phyloP scores from a whole-genome alignment of 2,113 vertebrate species.

The Steatornis caripensis region DNA sequence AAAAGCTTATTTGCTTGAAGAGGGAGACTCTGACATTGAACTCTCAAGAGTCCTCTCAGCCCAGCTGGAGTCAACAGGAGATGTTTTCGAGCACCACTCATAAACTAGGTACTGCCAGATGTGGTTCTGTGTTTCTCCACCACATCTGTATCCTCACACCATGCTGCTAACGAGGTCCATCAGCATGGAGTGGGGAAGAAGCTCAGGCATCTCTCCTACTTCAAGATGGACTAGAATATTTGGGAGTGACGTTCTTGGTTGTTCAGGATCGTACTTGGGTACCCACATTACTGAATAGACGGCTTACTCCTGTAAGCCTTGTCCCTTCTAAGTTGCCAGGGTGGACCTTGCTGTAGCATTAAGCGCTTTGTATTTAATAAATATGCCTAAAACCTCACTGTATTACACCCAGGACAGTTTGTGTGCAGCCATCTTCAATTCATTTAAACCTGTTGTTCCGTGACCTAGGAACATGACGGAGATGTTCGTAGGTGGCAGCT shows the following conservation, averaged over 20 bases:
- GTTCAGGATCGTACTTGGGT: accelerated
- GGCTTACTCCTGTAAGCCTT: not conserved
- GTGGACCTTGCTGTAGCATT: not conserved
- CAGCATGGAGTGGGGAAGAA: not conserved
- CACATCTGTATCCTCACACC: not conserved
- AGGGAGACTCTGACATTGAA: not conserved
- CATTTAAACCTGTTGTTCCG: not conserved
- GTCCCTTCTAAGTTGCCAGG: not conserved
- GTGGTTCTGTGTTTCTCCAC: not conserved
- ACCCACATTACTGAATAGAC: not conserved
- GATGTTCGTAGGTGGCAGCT: not conserved
- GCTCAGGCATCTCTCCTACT: not conserved
- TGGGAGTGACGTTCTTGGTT: not conserved
- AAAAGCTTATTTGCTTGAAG: not conserved
- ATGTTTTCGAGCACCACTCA: not conserved
- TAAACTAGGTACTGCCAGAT: not conserved
- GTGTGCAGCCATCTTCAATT: not conserved
- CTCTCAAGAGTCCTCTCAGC: not conserved
- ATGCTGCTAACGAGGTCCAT: not conserved
- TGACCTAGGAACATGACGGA: not conserved
- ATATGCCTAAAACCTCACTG: not conserved
- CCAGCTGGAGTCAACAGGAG: not conserved
- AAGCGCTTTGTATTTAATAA: not conserved
- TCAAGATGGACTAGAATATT: not conserved
- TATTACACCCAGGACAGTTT: not conserved